Base-by-base conservation (phyloP, 2,888 invertebrate genomes). In the Theretra japonica region DNA sequence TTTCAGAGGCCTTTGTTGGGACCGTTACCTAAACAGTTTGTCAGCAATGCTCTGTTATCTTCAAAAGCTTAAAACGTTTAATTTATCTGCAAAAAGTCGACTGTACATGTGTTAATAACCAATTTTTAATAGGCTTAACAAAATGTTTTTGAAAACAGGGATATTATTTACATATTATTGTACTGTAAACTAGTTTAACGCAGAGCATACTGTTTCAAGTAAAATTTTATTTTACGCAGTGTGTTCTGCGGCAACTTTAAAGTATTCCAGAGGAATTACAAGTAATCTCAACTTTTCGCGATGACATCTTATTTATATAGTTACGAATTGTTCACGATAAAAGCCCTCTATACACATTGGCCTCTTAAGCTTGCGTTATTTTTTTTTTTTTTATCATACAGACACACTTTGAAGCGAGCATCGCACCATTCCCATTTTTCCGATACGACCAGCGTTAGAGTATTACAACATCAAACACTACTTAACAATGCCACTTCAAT, bases 251-350 rank as follows among this genome's bases (percentile, higher is more conserved):
- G 0, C 6, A 7, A 53, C 19, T 53, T 53, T n/a, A n/a, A 53
- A 53, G 48, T n/a, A n/a, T n/a, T 17, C n/a, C 5, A 53, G 21
- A 65, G 21, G n/a, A 65, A 23, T 21, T 62, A n/a, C 4, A n/a
- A 53, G 4, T 48, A 28, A 19, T 23, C n/a, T 65, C 62, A 65
- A 65, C 48, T 65, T 65, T 48, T 65, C 48, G 48, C 48, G 48
- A 48, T 23, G 65, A 65, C 21, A 8, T 7, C 48, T 48, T 65
- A 48, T 6, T 5, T 21, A 15, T 48, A 65, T 62, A 28, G 6
- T 48, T 65, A 65, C 48, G 65, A 33, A 48, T 65, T 62, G 33
- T 62, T 65, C 41, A 65, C 65, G 41, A 41, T 41, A 41, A 65
- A 48, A 41, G 65, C 23, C 48, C 65, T 25, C 65, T 41, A 65